Conservation (phyloP, 2,888 invertebrate genomes). For the Harmothoe impar region DNA sequence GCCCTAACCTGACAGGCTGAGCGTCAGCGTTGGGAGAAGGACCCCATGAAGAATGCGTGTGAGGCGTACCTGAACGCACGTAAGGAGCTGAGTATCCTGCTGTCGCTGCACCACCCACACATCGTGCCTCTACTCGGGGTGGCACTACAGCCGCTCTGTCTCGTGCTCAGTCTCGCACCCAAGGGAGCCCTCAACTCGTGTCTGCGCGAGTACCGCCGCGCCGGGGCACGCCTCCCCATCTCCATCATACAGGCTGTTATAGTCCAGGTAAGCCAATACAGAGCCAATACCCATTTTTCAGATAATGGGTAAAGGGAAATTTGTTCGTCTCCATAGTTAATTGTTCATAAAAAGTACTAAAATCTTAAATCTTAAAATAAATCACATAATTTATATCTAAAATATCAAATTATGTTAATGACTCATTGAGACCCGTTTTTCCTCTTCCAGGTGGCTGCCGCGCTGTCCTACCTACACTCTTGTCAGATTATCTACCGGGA, state of each 20-base stretch:
- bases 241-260: constrained; percentile 93
- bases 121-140: constrained; percentile 96
- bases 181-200: constrained; percentile 94
- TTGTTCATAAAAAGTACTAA: no score
- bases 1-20: constrained; percentile 61
- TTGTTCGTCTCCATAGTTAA: no score
- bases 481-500: constrained; percentile 95
- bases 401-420: no score
- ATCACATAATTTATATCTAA: no score
- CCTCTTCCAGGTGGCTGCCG: constrained; percentile 89
- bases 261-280: constrained; percentile 87
- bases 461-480: constrained; percentile 96
- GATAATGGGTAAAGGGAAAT: no score
- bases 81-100: constrained; percentile 95
- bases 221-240: constrained; percentile 91
- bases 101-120: constrained; percentile 94
- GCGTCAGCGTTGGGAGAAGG: constrained; percentile 90
- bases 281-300: no score
- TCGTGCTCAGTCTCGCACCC: constrained; percentile 95
- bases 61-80: constrained; percentile 98
- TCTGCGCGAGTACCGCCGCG: constrained; percentile 92
- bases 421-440: no score
- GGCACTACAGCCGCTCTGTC: constrained; percentile 93
- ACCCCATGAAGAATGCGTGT: constrained; percentile 95
- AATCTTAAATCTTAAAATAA: no score